Conservation (phyloP, 2,888 invertebrate genomes). For the Cantharis rufa region DNA sequence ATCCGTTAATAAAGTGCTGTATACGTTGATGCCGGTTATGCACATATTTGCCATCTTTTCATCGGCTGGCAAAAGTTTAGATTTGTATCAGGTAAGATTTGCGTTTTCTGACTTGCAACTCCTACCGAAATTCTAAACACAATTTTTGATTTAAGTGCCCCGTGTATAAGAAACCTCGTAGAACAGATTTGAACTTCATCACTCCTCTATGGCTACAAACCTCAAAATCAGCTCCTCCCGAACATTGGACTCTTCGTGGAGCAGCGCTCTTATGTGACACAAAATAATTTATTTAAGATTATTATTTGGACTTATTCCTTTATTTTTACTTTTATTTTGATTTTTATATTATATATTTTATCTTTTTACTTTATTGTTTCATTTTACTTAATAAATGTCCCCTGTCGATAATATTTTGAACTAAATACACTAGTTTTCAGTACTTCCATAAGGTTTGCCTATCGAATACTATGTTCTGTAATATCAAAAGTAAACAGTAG, state of each 20-base stretch:
- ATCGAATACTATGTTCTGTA: too few relatives aligned
- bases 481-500: too few relatives aligned
- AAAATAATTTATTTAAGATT: constrained; percentile 60
- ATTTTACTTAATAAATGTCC: too few relatives aligned
- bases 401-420: too few relatives aligned
- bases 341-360: too few relatives aligned
- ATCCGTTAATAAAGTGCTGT: constrained; percentile 80
- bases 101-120: not conserved
- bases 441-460: too few relatives aligned
- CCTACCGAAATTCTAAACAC: too few relatives aligned
- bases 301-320: not conserved
- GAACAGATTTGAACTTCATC: constrained; percentile 83
- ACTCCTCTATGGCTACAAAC: constrained; percentile 76
- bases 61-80: constrained; percentile 71
- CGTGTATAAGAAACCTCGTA: constrained; percentile 83
- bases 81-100: constrained; percentile 70
- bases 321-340: too few relatives aligned
- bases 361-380: too few relatives aligned
- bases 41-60: constrained; percentile 80
- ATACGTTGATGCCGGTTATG: constrained; percentile 77
- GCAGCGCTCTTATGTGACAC: constrained; percentile 86
- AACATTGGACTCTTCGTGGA: constrained; percentile 85
- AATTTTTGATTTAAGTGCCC: constrained; percentile 67
- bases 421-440: too few relatives aligned
- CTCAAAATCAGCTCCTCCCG: constrained; percentile 62